Base-by-base conservation (phyloP, 2,888 invertebrate species). In the Philaethria dido region DNA sequence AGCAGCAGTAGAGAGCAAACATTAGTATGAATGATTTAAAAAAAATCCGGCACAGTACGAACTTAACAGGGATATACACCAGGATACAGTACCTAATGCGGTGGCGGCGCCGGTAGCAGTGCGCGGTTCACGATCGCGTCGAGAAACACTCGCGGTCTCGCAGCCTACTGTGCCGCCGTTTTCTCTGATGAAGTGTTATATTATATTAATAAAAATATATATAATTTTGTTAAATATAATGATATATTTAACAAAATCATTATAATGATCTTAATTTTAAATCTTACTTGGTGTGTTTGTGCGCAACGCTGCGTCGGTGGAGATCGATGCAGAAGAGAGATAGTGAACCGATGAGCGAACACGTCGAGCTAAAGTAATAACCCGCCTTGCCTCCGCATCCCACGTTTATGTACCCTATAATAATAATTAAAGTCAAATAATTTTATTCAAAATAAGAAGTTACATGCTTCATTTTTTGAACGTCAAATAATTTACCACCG, bases 331-430 rank as follows among this genome's bases (percentile, higher is more conserved):
- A 94, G 89, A 97, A 97, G 70, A 97, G 93, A 11, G 96, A 94
- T 73, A 96, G 89, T 70, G 96, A 96, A 18, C 97, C 97, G 60
- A 96, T 93, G 68, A 97, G 92, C 18, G 96, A 95, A 83, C 96
- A 96, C 6, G 96, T 95, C 3, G 96, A 96, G 80, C 96, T 96
- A 89, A 97, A 96, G 90, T 97, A 97, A 87, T 97, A 97, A 13
- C 97, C 97, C 16, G 95, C 94, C 78, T 96, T 95, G 73, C 95
- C 95, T 3, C 96, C 96, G 78, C 95, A 96, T 4, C 94, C 94
- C 59, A 95, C 94, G 86, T 96, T 97, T 85, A 97, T 95, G 86
- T 96, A 97, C 50, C 96, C 97, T 96, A 91, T 11, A 85, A 84
- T 9, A 76, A 20, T 16, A 54, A n/a, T n/a, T n/a, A n/a, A n/a